A percentile compares a stretch with the other conserved stretches of the same genome.
These are phyloP conservation scores for Sminthurinus aureus DNA, from an alignment of 2,888 invertebrate species.

Conservation along the genomic window DNA sequence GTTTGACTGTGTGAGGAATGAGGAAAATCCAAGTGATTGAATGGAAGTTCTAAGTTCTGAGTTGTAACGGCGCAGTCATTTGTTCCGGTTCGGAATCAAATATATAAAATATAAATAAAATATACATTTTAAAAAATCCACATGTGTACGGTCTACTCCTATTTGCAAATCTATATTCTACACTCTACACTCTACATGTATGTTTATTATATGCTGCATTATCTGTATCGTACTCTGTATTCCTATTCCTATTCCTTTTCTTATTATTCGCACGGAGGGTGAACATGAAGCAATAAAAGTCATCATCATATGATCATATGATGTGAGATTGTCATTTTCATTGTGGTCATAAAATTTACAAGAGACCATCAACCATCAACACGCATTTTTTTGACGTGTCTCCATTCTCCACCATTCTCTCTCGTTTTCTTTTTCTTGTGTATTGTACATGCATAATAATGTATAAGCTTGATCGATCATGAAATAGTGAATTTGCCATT, in stretches of 20 bases:
- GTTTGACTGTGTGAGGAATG: too few relatives aligned
- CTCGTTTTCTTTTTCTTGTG: too few relatives aligned
- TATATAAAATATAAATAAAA: neutral
- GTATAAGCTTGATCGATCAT: constrained; percentile 10
- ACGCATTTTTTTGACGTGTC: neutral
- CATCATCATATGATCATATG: constrained; percentile 2
- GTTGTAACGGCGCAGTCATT: constrained; percentile 34
- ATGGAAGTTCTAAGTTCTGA: too few relatives aligned
- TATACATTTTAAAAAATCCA: too few relatives aligned
- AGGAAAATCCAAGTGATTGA: constrained; percentile 10
- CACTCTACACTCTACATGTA: too few relatives aligned
- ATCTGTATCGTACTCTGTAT: too few relatives aligned
- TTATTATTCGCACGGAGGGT: neutral
- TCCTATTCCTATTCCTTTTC: too few relatives aligned
- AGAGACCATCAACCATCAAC: neutral
- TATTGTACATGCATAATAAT: too few relatives aligned
- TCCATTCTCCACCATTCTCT: neutral
- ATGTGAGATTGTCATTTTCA: constrained; percentile 26
- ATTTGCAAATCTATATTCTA: too few relatives aligned
- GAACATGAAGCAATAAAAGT: constrained; percentile 16
- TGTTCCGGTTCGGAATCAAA: constrained; percentile 40
- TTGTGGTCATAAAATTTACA: constrained; percentile 11
- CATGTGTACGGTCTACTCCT: too few relatives aligned
- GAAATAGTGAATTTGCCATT: constrained; percentile 6
- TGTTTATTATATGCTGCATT: too few relatives aligned